Percentiles rank a stretch among this genome's conserved stretches.
These are phyloP conservation scores for Gambusia yucatana DNA, from an alignment of 2,797 vertebrate species.

Conservation along the genomic window DNA sequence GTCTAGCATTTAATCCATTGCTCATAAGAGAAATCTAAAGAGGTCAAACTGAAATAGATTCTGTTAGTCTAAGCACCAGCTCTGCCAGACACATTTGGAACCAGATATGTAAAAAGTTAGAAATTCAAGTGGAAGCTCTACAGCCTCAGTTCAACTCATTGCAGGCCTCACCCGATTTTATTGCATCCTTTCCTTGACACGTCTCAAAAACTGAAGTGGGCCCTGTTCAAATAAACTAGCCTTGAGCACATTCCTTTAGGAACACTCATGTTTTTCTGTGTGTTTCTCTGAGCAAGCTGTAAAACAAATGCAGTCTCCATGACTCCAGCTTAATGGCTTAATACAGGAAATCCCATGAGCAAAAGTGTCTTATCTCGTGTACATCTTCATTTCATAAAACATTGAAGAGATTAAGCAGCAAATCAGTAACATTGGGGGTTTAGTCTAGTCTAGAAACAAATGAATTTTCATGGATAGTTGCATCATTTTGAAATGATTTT, in stretches of 20 bases:
- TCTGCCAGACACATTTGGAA: not conserved
- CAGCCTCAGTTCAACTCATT: slow-evolving; percentile 1
- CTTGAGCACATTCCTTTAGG: slow-evolving; percentile 68
- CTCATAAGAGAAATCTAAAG: not conserved
- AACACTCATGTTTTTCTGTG: slow-evolving; percentile 30
- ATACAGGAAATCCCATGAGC: not conserved
- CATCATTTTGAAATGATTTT: not conserved
- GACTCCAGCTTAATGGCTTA: not conserved
- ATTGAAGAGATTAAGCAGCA: not conserved
- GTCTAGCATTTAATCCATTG: slow-evolving; percentile 10
- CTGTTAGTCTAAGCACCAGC: not conserved
- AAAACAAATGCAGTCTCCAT: not conserved
- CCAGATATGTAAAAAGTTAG: not conserved
- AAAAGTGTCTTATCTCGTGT: not conserved
- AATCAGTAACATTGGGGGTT: not conserved
- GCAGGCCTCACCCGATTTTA: slow-evolving; percentile 18
- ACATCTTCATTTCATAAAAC: not conserved
- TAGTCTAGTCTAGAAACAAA: not conserved
- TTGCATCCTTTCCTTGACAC: slow-evolving; percentile 35
- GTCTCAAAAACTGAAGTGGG: slow-evolving; percentile 49
- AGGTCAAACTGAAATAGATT: not conserved
- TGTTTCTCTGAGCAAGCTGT: slow-evolving; percentile 34
- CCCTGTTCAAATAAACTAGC: slow-evolving; percentile 72
- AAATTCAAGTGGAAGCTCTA: not conserved
- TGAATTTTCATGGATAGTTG: not conserved